A percentile compares a stretch with the other conserved stretches of the same genome.
Conservation (phyloP, 1,140 invertebrate species). For the Drosophila bifasciata region DNA sequence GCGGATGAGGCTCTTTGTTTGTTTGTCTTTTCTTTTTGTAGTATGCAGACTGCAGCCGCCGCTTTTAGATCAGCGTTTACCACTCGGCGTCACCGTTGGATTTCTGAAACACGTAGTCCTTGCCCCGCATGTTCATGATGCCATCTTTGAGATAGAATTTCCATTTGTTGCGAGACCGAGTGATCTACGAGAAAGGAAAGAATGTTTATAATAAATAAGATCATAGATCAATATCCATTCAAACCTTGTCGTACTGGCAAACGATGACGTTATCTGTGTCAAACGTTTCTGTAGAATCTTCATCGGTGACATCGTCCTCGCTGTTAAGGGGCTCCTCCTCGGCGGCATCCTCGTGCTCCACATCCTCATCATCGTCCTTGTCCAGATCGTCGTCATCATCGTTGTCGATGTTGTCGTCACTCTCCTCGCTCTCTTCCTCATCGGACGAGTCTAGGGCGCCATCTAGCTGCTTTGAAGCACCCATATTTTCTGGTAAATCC, state of each 20-base stretch:
- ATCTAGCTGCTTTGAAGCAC: slow-evolving; percentile 85
- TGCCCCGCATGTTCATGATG: slow-evolving; percentile 99
- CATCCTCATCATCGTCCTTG: slow-evolving; percentile 91
- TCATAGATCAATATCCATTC: rapidly evolving
- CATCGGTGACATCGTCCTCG: slow-evolving; percentile 98
- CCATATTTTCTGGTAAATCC: slow-evolving; percentile 62
- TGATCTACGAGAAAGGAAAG: slow-evolving; percentile 89
- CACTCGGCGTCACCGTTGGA: slow-evolving; percentile 99
- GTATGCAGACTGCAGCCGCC: slow-evolving; percentile 17
- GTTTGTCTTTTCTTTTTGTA: slow-evolving; percentile 52
- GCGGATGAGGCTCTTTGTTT: slow-evolving; percentile 69
- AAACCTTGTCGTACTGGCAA: slow-evolving; percentile 99
- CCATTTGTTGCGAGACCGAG: slow-evolving; percentile 98
- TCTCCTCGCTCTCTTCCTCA: slow-evolving; percentile 88
- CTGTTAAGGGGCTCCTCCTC: slow-evolving; percentile 97
- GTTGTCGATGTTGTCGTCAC: slow-evolving; percentile 89
- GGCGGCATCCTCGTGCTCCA: slow-evolving; percentile 89
- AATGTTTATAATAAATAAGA: neutral
- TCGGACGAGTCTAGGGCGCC: slow-evolving; percentile 91
- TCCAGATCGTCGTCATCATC: slow-evolving; percentile 91
- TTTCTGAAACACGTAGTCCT: slow-evolving; percentile 99
- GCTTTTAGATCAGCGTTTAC: slow-evolving; percentile 86
- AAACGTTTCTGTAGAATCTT: slow-evolving; percentile 97
- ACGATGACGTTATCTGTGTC: slow-evolving; percentile 99
- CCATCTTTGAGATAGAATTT: slow-evolving; percentile 99